A percentile compares a stretch with the other conserved stretches of the same genome.
Conservation (phyloP, 2,797 vertebrate species). For the Menidia menidia region DNA sequence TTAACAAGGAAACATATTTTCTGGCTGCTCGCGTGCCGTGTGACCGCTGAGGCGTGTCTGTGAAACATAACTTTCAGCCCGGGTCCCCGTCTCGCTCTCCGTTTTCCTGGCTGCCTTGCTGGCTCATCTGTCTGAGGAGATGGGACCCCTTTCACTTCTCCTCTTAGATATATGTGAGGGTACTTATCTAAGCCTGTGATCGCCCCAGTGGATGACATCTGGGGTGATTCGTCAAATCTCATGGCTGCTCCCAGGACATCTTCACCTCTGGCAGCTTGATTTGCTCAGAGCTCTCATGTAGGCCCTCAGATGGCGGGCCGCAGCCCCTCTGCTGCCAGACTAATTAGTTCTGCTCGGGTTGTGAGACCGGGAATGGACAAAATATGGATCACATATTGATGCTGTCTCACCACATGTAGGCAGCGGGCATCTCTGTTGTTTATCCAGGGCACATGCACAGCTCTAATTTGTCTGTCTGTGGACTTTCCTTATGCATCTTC, state of each 20-base stretch:
- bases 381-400: slow-evolving; percentile 71
- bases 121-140: slow-evolving; percentile 41
- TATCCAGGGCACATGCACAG: slow-evolving; percentile 12
- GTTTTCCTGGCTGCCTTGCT: slow-evolving; percentile 32
- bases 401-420: slow-evolving; percentile 51
- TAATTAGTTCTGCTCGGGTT: slow-evolving; percentile 65
- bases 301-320: slow-evolving; percentile 51
- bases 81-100: slow-evolving; percentile 11
- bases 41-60: slow-evolving; percentile 63
- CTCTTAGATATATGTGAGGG: neutral
- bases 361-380: slow-evolving; percentile 41
- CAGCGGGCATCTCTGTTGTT: slow-evolving; percentile 7
- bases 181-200: slow-evolving; percentile 10
- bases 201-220: slow-evolving; percentile 39
- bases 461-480: slow-evolving; percentile 10
- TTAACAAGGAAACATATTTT: slow-evolving; percentile 42
- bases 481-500: neutral
- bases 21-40: slow-evolving; percentile 48
- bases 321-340: slow-evolving; percentile 33
- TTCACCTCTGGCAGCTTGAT: slow-evolving; percentile 18
- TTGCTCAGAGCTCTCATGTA: slow-evolving; percentile 28
- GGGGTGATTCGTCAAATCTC: slow-evolving; percentile 17
- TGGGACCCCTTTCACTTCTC: slow-evolving; percentile 8
- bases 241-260: slow-evolving; percentile 21
- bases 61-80: slow-evolving; percentile 33